Percentiles rank a stretch among this genome's conserved stretches.
These are phyloP conservation scores for Gonocerus acuteangulatus DNA, from an alignment of 2,888 invertebrate genomes.

Conservation along the genomic window DNA sequence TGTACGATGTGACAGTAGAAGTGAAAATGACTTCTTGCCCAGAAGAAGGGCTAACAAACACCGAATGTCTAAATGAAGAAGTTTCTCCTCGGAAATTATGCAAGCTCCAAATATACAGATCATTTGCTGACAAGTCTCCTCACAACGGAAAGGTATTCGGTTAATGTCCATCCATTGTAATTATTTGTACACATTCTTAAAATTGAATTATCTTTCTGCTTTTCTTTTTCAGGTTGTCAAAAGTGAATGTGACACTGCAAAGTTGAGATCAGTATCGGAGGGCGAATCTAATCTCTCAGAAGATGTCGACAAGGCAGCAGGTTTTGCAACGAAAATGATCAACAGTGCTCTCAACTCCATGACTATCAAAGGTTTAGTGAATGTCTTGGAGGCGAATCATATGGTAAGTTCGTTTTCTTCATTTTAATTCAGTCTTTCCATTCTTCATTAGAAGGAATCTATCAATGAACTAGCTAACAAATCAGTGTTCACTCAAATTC, in stretches of 20 bases:
- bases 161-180: neutral
- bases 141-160: slow-evolving; percentile 36
- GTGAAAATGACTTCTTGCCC: slow-evolving; percentile 46
- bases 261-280: slow-evolving; percentile 16
- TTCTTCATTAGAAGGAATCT: too few species aligned
- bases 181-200: neutral
- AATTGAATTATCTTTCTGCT: too few species aligned
- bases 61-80: slow-evolving; percentile 30
- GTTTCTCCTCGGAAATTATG: slow-evolving; percentile 48
- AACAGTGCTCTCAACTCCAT: slow-evolving; percentile 25
- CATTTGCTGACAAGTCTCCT: slow-evolving; percentile 37
- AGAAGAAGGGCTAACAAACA: slow-evolving; percentile 27
- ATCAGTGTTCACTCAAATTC: too few species aligned
- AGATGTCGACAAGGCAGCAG: slow-evolving; percentile 36
- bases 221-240: slow-evolving; percentile 38
- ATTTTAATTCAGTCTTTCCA: too few species aligned
- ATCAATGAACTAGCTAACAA: too few species aligned
- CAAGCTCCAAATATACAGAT: slow-evolving; percentile 47
- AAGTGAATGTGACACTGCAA: slow-evolving; percentile 39
- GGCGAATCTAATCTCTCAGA: slow-evolving; percentile 15
- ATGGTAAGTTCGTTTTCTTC: slow-evolving; percentile 23
- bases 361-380: slow-evolving; percentile 17
- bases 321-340: slow-evolving; percentile 33
- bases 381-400: slow-evolving; percentile 25
- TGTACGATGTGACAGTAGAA: slow-evolving; percentile 45